Conservation (phyloP, 2,888 invertebrate genomes). For the Brenthis hecate region DNA sequence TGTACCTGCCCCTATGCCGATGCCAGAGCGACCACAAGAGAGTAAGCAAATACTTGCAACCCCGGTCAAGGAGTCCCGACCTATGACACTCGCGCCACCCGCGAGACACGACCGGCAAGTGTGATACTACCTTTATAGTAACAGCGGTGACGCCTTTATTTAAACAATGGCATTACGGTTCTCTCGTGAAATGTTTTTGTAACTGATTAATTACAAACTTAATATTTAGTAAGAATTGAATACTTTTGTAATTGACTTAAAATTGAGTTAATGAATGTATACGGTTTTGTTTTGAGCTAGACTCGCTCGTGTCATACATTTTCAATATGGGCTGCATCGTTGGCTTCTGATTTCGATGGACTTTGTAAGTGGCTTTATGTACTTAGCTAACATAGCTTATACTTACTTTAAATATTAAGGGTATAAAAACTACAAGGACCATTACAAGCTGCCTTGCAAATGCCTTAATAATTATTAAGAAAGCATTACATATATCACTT, state of each 20-base stretch:
- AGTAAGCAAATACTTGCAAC: conserved; percentile 18
- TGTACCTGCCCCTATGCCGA: conserved; percentile 66
- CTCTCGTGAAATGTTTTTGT: neutral
- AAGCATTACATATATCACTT: conserved; percentile 6
- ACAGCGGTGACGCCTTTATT: conserved; percentile 17
- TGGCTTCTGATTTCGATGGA: neutral
- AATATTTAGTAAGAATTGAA: too few species aligned
- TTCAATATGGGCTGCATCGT: conserved; percentile 10
- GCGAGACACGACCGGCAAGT: conserved; percentile 66
- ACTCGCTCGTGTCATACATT: too few species aligned
- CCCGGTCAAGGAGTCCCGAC: conserved; percentile 57
- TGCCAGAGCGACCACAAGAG: conserved; percentile 20
- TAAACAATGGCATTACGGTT: neutral
- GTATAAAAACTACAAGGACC: conserved; percentile 25
- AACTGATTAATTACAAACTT: too few species aligned
- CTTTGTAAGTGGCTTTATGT: neutral
- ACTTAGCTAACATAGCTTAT: conserved; percentile 2
- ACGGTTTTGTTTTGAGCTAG: too few species aligned
- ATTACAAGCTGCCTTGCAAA: conserved; percentile 31
- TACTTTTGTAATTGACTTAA: too few species aligned
- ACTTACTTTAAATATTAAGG: conserved; percentile 13
- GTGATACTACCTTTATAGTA: conserved; percentile 42
- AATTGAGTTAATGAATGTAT: too few species aligned
- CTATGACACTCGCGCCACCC: conserved; percentile 67
- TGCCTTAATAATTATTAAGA: conserved; percentile 32